Base-by-base conservation (phyloP, 2,113 vertebrate genomes). In the Haemorhous mexicanus region DNA sequence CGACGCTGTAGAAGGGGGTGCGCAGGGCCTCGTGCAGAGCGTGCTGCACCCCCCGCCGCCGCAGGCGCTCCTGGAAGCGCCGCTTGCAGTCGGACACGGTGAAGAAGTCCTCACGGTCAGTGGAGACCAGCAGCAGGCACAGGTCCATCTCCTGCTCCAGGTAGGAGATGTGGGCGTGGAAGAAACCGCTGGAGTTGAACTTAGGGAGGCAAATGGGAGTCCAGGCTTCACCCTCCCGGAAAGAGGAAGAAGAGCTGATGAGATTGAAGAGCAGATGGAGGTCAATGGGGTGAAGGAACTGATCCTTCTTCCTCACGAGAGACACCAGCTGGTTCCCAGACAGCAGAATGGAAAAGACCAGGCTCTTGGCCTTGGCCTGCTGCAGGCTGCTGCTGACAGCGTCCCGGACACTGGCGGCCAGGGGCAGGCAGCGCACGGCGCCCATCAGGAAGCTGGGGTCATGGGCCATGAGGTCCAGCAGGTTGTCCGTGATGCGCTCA, bases 111-210 rank as follows among this genome's bases (percentile, higher is more conserved):
- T 99, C 99, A 0, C 99, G 98, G 94, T 99, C 98, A 0, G 99
- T 99, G 70, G 99, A 99, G 70, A 99, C 98, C 67, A 99, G 98
- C 95, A 99, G 98, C 94, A 99, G 98, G 96, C 99, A 99, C 91
- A 99, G 98, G 82, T 99, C 98, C 1, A 98, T 98, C 16, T 98
- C 97, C 11, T 98, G 98, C 94, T 99, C 98, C 96, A 99, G 97
- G 96, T 99, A 99, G 44, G 99, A 99, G 96, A 99, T 99, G 97
- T 99, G 99, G 43, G 98, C 99, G 0, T 99, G 99, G 97, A 99
- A 99, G 96, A 99, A 99, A 64, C 99, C 99, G 0, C 98, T 98
- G 0, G 98, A 98, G 78, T 99, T 99, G 97, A 99, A 99, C 96
- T 99, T 99, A 69, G 99, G 99, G 91, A 99, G 98, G 96, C 99